A percentile compares a stretch with the other conserved stretches of the same genome.
phyloP scores from a whole-genome alignment of 2,113 vertebrate genomes.

The Peromyscus maniculatus region DNA sequence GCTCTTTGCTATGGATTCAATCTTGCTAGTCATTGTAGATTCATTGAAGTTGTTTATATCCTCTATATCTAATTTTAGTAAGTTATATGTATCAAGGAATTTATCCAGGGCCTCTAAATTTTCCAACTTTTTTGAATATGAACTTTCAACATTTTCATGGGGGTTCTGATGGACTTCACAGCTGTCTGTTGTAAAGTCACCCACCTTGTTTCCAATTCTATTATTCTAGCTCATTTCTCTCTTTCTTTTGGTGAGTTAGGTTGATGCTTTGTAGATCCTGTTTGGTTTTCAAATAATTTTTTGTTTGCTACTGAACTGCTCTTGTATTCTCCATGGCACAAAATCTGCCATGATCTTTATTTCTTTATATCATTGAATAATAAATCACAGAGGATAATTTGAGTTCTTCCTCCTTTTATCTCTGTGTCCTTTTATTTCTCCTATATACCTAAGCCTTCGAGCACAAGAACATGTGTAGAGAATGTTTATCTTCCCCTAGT shows the following conservation, averaged over 20 bases:
- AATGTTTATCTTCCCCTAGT: background rate
- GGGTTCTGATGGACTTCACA: background rate
- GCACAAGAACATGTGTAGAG: background rate
- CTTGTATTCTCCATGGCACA: background rate
- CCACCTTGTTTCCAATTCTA: background rate
- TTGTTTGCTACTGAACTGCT: background rate
- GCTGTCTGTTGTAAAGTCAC: background rate
- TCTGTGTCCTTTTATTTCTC: background rate
- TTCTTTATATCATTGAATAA: background rate
- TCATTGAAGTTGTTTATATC: background rate
- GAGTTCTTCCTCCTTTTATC: background rate
- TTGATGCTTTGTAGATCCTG: background rate
- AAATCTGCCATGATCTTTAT: background rate
- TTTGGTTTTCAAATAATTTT: background rate
- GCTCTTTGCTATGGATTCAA: background rate
- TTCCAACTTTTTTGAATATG: background rate
- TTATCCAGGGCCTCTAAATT: background rate
- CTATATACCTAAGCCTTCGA: background rate
- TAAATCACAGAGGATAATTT: background rate
- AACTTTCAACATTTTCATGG: background rate
- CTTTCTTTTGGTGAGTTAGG: background rate
- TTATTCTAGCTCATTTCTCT: background rate
- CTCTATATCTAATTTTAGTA: background rate
- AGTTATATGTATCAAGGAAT: background rate
- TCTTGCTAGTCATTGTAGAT: background rate